Evolutionary conservation across 2,113 vertebrate genomes (phyloP).

Genomic region (Hippolais icterina): DNA sequence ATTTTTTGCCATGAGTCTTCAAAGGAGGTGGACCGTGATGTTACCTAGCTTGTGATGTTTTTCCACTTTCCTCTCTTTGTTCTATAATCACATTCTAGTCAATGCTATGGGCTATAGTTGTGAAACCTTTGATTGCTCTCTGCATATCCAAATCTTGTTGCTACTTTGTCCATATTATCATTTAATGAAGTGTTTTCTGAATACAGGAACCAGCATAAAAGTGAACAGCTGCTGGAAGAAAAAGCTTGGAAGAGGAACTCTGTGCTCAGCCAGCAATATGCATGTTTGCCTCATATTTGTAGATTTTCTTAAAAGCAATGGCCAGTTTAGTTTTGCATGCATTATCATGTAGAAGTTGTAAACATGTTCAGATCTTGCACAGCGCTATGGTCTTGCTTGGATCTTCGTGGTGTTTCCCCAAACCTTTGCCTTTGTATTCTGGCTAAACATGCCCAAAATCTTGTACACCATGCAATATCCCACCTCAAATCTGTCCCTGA

Average conservation of each 20-base stretch:
- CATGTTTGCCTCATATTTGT: accelerated
- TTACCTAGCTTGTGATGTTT: neutral
- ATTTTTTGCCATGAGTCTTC: neutral
- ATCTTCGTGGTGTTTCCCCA: neutral
- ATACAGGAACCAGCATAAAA: neutral
- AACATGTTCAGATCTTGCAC: neutral
- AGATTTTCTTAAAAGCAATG: neutral
- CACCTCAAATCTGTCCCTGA: neutral
- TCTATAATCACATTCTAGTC: neutral
- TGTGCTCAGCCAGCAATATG: neutral
- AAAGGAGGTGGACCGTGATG: neutral
- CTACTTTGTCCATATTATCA: neutral
- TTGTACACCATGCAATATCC: neutral
- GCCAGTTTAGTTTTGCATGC: neutral
- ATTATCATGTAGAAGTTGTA: neutral
- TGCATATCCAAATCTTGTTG: neutral
- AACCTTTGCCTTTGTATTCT: neutral
- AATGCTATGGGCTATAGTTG: neutral
- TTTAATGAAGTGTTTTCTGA: neutral
- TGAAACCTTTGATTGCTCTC: neutral
- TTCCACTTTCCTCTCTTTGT: neutral
- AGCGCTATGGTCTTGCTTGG: neutral
- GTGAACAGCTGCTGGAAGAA: neutral
- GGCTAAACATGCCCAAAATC: neutral
- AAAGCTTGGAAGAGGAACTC: neutral